Conservation (phyloP, 2,888 invertebrate genomes). For the Thecophora atra region DNA sequence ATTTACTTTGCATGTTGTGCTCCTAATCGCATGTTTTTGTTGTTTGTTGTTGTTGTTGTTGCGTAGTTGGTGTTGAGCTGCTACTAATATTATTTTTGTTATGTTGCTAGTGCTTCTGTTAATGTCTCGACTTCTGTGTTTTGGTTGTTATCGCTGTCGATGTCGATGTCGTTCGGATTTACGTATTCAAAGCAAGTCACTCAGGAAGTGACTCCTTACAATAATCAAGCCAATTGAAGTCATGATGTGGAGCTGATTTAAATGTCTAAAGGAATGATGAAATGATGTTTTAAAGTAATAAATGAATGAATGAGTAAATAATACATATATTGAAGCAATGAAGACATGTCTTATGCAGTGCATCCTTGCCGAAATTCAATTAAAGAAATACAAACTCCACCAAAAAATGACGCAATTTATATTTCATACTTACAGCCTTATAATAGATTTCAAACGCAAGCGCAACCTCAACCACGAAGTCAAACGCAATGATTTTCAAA, state of each 20-base stretch:
- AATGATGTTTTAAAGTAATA: too few species aligned
- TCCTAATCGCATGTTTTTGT: background rate
- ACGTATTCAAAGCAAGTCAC: conserved; percentile 44
- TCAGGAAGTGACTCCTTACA: conserved; percentile 40
- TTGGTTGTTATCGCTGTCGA: background rate
- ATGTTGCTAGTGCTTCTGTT: background rate
- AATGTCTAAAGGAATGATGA: background rate
- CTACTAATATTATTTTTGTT: conserved; percentile 12
- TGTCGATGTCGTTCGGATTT: conserved; percentile 38
- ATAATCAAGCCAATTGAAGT: background rate
- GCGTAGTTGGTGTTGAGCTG: background rate
- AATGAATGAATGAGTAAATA: too few species aligned
- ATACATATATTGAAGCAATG: too few species aligned
- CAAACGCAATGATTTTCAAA: too few species aligned
- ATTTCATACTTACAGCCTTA: too few species aligned
- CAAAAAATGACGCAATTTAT: too few species aligned
- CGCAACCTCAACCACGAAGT: too few species aligned
- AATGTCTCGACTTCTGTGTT: too few species aligned
- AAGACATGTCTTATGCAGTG: too few species aligned
- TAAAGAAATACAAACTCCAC: too few species aligned
- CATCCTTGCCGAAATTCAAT: too few species aligned
- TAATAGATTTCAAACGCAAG: too few species aligned
- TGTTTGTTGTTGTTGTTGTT: conserved; percentile 21
- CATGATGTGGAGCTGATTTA: background rate
- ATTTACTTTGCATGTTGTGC: conserved; percentile 17